Percentiles rank a stretch among this genome's conserved stretches.
Evolutionary conservation across 2,113 vertebrate genomes (phyloP).

Genomic region (Prunella himalayana): DNA sequence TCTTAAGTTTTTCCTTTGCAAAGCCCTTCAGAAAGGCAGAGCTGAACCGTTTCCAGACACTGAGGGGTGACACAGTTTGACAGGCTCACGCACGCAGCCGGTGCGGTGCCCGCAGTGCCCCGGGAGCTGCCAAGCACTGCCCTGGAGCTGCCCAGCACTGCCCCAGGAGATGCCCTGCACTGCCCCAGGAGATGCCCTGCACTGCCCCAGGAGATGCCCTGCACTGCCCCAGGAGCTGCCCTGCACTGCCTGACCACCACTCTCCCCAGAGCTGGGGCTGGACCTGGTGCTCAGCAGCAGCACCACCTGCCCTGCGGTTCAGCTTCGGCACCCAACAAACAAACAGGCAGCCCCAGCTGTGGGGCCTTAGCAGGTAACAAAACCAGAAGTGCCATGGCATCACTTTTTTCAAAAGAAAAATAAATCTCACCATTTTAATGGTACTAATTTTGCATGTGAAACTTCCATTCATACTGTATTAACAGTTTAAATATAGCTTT

Average conservation of each 20-base stretch:
- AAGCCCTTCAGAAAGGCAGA: neutral
- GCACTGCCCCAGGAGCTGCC: neutral
- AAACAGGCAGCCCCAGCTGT: slow-evolving; percentile 41
- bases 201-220: too few species aligned
- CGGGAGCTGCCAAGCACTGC: neutral
- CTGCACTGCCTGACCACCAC: neutral
- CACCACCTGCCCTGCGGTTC: slow-evolving; percentile 26
- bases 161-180: neutral
- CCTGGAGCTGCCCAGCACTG: too few species aligned
- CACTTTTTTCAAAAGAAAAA: slow-evolving; percentile 54
- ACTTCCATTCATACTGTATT: slow-evolving; percentile 62
- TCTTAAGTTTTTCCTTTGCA: neutral
- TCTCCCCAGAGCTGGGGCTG: neutral
- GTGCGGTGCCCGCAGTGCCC: fast-evolving
- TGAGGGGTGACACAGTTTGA: neutral
- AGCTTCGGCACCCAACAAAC: neutral
- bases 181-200: neutral
- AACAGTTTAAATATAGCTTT: slow-evolving; percentile 71
- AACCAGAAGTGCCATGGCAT: slow-evolving; percentile 22
- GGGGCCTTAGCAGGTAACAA: neutral
- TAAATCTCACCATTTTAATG: slow-evolving; percentile 49
- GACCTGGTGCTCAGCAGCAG: neutral
- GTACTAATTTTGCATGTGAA: slow-evolving; percentile 63
- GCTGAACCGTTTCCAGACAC: fast-evolving
- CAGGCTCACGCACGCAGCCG: fast-evolving